Evolutionary conservation across 2,888 invertebrate genomes (phyloP), one percentile per base, ranked within the genome.

Genomic region (Lithophane leautieri): DNA sequence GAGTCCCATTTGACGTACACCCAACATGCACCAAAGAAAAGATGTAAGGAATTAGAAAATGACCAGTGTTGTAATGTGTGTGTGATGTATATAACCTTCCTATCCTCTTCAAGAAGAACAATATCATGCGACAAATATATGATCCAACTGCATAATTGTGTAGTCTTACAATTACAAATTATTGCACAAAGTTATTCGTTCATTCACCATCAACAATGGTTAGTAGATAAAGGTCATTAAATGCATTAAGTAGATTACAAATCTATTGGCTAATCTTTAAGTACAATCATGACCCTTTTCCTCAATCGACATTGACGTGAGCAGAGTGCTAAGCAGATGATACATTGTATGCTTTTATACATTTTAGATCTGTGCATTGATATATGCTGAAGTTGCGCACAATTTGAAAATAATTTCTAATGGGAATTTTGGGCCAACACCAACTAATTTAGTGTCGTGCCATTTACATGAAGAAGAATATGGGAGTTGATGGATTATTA

Each of bases 231-330:
- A 65, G 75, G 81, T 68, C 63, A 75, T 54, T 44, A 40, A 44
- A 62, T 69, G 25, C 76, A 75, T 60, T 72, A 44, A 40, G 40
- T 56, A 56, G 65, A 83, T 79, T 72, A 76, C 72, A 70, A 68
- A 76, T 68, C 40, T 4, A 25, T 76, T 70, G 63, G 50, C 80
- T 73, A 83, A 82, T 79, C 84, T 69, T 58, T 67, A 44, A 68
- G 76, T 68, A 56, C 60, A 67, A 83, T 80, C 84, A n/a, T 82
- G 84, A 73, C 69, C 84, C 70, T 82, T 82, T 83, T 83, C 67
- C 77, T 82, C 72, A 56, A 40, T 77, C 56, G 70, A 56, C 67
- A 70, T 73, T 76, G 77, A 73, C 56, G 70, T 60, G 61, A 16
- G 50, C 9, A 61, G 73, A 76, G 73, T 83, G 9, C 0, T 68